Conservation (phyloP, 2,888 invertebrate genomes). For the Lithophane leautieri region DNA sequence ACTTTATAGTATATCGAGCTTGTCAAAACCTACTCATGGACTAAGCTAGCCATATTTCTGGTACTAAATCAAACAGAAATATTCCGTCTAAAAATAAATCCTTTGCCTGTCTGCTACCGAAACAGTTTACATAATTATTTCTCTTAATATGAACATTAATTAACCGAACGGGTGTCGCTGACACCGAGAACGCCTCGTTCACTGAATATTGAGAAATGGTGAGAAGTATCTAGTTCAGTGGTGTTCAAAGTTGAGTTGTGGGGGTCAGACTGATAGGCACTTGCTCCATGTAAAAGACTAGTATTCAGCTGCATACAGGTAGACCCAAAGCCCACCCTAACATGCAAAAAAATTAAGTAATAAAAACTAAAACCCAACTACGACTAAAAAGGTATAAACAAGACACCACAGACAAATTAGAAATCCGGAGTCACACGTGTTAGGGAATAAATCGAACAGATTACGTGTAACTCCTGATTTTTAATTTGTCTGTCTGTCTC, state of each 20-base stretch:
- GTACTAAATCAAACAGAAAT: not conserved
- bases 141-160: constrained; percentile 65
- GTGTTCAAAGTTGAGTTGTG: constrained; percentile 16
- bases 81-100: not conserved
- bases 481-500: too few relatives aligned
- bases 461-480: too few relatives aligned
- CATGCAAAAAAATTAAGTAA: too few relatives aligned
- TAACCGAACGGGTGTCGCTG: constrained; percentile 55
- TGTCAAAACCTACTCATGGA: not conserved
- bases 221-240: constrained; percentile 54
- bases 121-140: constrained; percentile 62
- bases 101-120: constrained; percentile 39
- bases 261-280: not conserved
- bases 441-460: too few relatives aligned
- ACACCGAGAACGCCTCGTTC: constrained; percentile 54
- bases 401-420: too few relatives aligned
- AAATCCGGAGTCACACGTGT: too few relatives aligned
- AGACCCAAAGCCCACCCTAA: too few relatives aligned
- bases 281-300: too few relatives aligned
- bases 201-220: constrained; percentile 66
- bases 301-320: too few relatives aligned
- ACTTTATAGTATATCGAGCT: not conserved
- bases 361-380: too few relatives aligned
- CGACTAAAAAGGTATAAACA: too few relatives aligned
- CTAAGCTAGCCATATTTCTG: not conserved